phyloP scores from a whole-genome alignment of 2,113 vertebrate species.

The Halcyon malimbica region DNA sequence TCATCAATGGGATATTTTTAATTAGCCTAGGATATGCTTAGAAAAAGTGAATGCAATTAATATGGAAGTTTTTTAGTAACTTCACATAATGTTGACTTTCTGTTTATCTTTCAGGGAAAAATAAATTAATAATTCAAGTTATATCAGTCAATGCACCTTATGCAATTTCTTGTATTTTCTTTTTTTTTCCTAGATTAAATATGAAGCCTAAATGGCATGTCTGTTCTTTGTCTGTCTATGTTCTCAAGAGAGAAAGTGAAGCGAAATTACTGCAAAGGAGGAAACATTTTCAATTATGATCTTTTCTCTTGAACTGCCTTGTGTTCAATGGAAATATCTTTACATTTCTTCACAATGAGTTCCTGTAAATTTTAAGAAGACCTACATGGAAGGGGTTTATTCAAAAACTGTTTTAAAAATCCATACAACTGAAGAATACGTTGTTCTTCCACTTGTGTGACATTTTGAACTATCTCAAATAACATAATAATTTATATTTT shows the following conservation, averaged over 20 bases:
- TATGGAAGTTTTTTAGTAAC: background rate
- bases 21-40: background rate
- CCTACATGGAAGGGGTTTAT: background rate
- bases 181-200: background rate
- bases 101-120: background rate
- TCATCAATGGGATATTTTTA: background rate
- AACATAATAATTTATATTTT: background rate
- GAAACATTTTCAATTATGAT: background rate
- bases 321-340: background rate
- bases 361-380: background rate
- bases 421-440: background rate
- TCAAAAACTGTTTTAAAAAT: background rate
- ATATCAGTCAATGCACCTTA: background rate
- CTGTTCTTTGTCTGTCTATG: background rate
- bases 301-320: background rate
- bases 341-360: background rate
- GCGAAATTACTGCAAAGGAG: background rate
- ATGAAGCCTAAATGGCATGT: background rate
- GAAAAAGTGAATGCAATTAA: background rate
- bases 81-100: background rate
- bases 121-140: background rate
- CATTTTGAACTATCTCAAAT: background rate
- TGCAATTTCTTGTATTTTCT: background rate
- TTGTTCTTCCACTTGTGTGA: background rate
- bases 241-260: background rate